A percentile compares a stretch with the other conserved stretches of the same genome.
phyloP scores from a whole-genome alignment of 2,888 invertebrate species.

The Leptinotarsa peninsularis region DNA sequence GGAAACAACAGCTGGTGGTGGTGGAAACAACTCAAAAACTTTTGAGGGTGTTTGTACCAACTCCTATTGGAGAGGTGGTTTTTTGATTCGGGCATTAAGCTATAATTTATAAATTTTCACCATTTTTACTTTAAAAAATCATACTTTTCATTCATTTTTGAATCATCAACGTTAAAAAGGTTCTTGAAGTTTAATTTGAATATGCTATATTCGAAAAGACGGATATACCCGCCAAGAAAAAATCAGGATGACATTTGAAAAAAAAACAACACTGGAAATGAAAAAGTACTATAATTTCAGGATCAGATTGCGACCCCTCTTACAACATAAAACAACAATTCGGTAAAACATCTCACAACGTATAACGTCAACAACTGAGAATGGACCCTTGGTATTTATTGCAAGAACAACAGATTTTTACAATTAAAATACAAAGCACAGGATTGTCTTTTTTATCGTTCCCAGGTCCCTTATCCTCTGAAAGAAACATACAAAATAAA shows the following conservation, averaged over 20 bases:
- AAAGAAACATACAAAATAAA: not conserved
- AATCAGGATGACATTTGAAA: not conserved
- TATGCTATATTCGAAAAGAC: no score
- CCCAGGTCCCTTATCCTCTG: constrained; percentile 38
- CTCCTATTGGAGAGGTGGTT: no score
- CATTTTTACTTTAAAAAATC: no score
- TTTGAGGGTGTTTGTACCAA: no score
- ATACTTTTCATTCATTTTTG: no score
- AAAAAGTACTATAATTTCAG: not conserved
- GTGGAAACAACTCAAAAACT: no score
- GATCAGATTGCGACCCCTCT: constrained; percentile 19
- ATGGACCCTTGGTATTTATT: constrained; percentile 53
- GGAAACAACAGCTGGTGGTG: no score
- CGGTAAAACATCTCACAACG: constrained; percentile 44
- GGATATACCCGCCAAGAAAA: not conserved
- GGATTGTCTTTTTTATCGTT: constrained; percentile 53
- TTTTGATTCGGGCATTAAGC: no score
- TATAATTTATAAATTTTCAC: no score
- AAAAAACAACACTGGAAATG: not conserved
- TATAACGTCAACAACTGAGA: constrained; percentile 47
- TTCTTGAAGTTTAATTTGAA: no score
- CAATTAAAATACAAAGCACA: constrained; percentile 47
- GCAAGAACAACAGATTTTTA: constrained; percentile 44
- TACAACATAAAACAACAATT: constrained; percentile 27
- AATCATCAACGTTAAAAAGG: no score